Evolutionary conservation across 2,888 invertebrate species (phyloP), one percentile per base, ranked within the genome.

Genomic region (Pherbina coryleti): DNA sequence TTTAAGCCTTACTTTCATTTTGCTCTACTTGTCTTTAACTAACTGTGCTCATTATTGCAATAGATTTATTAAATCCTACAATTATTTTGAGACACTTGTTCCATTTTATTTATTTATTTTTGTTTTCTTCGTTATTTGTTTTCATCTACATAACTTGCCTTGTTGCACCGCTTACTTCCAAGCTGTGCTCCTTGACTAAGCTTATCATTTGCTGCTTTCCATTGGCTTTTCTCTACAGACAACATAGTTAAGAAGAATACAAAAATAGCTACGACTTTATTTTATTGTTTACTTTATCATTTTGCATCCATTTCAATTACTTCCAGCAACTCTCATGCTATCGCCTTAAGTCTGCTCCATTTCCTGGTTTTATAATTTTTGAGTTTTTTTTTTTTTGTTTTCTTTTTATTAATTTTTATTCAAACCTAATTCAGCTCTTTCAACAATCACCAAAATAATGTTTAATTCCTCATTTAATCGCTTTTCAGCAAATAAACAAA

Each of bases 341-440:
- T 44, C 44, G 44, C 44, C 11, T 44, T 7, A 44, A 44, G 14
- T 11, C 44, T 44, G 44, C 11, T 44, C 44, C 44, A 44, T 44
- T 44, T 44, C 11, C 14, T 44, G 11, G 44, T 44, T 44, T 44
- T 28, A 8, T 60, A 11, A 7, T 66, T 51, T 51, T 66, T n/a
- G n/a, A n/a, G n/a, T n/a, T 14, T 22, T 74, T n/a, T 37, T 55
- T 53, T 19, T 66, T 34, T 71, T 4, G 22, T 11, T 28, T 62
- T 64, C 11, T 11, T 74, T 51, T 28, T 31, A 25, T 7, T 25
- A 75, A 34, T 66, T 53, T 19, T 53, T 9, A 73, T 76, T 78
- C 55, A 78, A 79, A 84, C 82, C 87, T 87, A 87, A 87, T 87
- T 87, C 84, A 87, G 87, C 87, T 87, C 86, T 87, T 87, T 87